A percentile compares a stretch with the other conserved stretches of the same genome.
Evolutionary conservation across 2,888 invertebrate species (phyloP).

Genomic region (Drosophila merina): DNA sequence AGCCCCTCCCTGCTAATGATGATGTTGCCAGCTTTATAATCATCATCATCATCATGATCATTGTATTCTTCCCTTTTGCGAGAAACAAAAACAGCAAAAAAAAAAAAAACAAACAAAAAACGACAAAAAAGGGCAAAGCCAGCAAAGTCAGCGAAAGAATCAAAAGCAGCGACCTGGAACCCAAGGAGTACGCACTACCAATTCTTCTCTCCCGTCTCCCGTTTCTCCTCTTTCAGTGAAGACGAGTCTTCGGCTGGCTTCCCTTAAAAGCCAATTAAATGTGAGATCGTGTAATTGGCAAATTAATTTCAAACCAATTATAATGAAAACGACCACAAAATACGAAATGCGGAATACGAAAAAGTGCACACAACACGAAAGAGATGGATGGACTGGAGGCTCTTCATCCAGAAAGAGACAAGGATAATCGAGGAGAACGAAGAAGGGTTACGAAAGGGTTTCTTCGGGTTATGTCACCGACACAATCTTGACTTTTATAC

Average conservation of each 20-base stretch:
- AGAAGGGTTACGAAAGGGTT: too few relatives aligned
- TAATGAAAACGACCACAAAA: conserved; percentile 77
- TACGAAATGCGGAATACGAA: conserved; percentile 33
- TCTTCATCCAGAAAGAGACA: not conserved
- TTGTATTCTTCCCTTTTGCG: not conserved
- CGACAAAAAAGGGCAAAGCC: conserved; percentile 70
- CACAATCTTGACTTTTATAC: conserved; percentile 18
- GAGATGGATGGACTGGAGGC: not conserved
- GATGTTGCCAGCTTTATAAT: conserved; percentile 51
- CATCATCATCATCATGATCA: conserved; percentile 21
- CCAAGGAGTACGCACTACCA: not conserved
- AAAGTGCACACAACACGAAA: conserved; percentile 11
- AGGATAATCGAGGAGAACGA: conserved; percentile 6
- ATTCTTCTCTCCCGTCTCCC: conserved; percentile 1
- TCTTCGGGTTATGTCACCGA: conserved; percentile 29
- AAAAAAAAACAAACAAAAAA: conserved; percentile 11
- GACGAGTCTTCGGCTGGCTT: conserved; percentile 29
- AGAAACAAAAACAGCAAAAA: conserved; percentile 11
- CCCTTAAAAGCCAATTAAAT: conserved; percentile 82
- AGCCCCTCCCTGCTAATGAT: conserved; percentile 51
- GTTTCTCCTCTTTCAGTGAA: conserved; percentile 3
- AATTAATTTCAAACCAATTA: conserved; percentile 83
- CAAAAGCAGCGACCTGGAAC: conserved; percentile 31
- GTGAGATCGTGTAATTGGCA: conserved; percentile 83
- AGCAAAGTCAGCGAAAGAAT: conserved; percentile 22